Evolutionary conservation across 2,888 invertebrate genomes (phyloP).

Genomic region (Patella pellucida): DNA sequence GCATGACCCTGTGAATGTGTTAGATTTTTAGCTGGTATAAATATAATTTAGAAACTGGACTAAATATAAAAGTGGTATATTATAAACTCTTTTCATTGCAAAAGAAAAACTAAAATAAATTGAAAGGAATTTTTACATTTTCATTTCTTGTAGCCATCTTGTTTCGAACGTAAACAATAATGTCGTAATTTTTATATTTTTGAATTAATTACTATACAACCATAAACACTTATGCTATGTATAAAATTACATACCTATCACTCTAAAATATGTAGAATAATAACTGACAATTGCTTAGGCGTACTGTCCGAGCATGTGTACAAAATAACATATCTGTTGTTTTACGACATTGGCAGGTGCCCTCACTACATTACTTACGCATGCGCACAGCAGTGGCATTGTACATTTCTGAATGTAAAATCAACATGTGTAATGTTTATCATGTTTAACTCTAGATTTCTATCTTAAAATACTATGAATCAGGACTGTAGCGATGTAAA

Average conservation of each 20-base stretch:
- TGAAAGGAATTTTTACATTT: background rate
- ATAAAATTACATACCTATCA: too few species aligned
- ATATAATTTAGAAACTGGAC: too few species aligned
- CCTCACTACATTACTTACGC: background rate
- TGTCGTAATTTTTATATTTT: background rate
- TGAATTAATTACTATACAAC: too few species aligned
- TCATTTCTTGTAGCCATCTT: background rate
- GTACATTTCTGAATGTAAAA: conserved; percentile 38
- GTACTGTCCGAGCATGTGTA: too few species aligned
- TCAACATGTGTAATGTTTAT: conserved; percentile 38
- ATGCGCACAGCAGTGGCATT: conserved; percentile 31
- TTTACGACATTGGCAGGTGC: background rate
- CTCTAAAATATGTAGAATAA: too few species aligned
- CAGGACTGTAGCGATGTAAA: conserved; percentile 14
- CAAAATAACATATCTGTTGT: background rate
- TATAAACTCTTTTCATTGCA: too few species aligned
- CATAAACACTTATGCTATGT: too few species aligned
- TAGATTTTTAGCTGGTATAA: too few species aligned
- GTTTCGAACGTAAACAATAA: conserved; percentile 4
- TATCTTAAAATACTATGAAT: conserved; percentile 24
- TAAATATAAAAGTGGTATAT: too few species aligned
- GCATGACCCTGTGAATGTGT: too few species aligned
- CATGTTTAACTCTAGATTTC: conserved; percentile 20
- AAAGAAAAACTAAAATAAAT: too few species aligned
- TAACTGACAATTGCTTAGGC: too few species aligned